Evolutionary conservation across 2,113 vertebrate genomes (phyloP), one percentile per base, ranked within the genome.

Genomic region (Pavo muticus): DNA sequence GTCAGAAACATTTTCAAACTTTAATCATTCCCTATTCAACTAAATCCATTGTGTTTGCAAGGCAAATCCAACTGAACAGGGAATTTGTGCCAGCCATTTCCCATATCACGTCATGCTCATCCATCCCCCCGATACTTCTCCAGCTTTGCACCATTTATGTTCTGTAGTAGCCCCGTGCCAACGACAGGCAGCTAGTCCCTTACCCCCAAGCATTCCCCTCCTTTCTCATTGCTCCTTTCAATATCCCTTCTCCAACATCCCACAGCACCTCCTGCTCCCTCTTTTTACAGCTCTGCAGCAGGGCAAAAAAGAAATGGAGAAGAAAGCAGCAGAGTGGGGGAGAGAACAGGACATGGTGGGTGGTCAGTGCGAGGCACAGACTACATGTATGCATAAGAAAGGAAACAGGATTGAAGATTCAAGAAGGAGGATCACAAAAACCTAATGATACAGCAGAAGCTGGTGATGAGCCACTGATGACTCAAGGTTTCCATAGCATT

Each of bases 1-100:
- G 16, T 59, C 44, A 70, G 71, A 82, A 88, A 78, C 59, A 48
- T 75, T 84, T 84, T 90, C 61, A 91, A 93, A 94, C 40, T 78
- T 84, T 59, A 78, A 2, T 85, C 84, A 35, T 72, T 88, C 57
- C 64, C 57, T 44, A 52, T 86, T 86, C 61, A 93, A 54, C 76
- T 61, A 80, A 91, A 73, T 9, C 59, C 54, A 69, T 86, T 88
- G 65, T 93, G 79, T 78, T 91, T 44, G 27, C 73, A 91, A 88
- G 64, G 80, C 91, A 93, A 90, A 93, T 47, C 48, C 73, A 84
- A 35, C 44, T 30, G 47, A 88, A 88, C 12, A 4, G 44, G 35
- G 39, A 87, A 25, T 6, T 61, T 63, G 61, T 88, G 79, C 79
- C 93, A 95, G 85, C 25, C 6, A 24, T 71, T 86, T 75, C 48